Percentiles rank a stretch among this genome's conserved stretches.
phyloP scores from a whole-genome alignment of 2,888 invertebrate genomes.

The Tipula helvola region DNA sequence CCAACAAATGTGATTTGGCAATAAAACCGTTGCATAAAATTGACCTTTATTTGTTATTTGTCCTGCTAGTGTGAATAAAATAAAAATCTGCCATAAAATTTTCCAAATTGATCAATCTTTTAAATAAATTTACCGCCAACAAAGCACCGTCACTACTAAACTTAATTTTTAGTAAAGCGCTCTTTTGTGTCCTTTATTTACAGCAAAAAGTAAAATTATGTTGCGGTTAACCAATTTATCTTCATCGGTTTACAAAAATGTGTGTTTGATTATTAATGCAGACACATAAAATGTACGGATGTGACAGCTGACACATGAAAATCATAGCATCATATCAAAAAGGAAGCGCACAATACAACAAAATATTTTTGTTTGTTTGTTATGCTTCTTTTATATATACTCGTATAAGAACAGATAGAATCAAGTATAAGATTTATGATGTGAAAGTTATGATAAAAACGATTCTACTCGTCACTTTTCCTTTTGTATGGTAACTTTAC shows the following conservation, averaged over 20 bases:
- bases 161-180: neutral
- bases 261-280: neutral
- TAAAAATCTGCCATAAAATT: neutral
- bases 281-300: neutral
- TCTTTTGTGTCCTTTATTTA: neutral
- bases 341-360: neutral
- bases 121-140: neutral
- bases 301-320: neutral
- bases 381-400: neutral
- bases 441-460: neutral
- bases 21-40: too few species aligned
- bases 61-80: neutral
- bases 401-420: neutral
- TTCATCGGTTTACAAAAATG: neutral
- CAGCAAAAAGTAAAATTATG: neutral
- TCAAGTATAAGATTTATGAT: neutral
- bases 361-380: neutral
- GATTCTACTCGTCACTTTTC: neutral
- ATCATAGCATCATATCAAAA: neutral
- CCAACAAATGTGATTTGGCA: too few species aligned
- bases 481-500: neutral
- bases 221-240: neutral
- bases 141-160: neutral
- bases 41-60: too few species aligned
- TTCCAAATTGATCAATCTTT: neutral